Evolutionary conservation across 2,888 invertebrate genomes (phyloP), one percentile per base, ranked within the genome.

Genomic region (Stenurella melanura): DNA sequence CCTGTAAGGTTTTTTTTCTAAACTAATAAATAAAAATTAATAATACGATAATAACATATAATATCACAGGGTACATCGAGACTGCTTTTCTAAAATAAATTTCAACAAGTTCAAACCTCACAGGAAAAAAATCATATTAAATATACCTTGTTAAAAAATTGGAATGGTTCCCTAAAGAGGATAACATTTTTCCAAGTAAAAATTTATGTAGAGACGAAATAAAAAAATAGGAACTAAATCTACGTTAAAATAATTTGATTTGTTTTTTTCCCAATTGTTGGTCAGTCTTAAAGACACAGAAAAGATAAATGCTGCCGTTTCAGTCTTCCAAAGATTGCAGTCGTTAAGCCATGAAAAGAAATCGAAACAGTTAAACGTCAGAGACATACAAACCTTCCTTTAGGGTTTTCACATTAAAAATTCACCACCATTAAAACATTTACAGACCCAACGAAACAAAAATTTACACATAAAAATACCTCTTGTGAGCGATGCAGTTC

Each of bases 21-120:
- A 70, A 58, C 18, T 60, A 70, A 70, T 60, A 70, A n/a, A 63
- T 73, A 75, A 76, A 63, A 57, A 73, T 63, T 60, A 50, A 73
- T 69, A 70, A 76, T 30, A 69, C 26, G 70, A 72, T 54, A 67
- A 74, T 57, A 58, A 64, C 10, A 34, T 34, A 34, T 70, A 70
- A 75, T 78, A 77, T 78, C 77, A 79, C 77, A 79, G 77, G 75
- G 74, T 67, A 69, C 72, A 76, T 76, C 75, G 70, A 70, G 73
- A 74, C 54, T 21, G 42, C 15, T 15, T 74, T 74, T 73, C 42
- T 34, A 26, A 60, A 38, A 72, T 57, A 63, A 42, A 73, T 70
- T 63, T 57, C 54, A 54, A 30, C 58, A 71, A 30, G 19, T 17
- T 50, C 58, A 50, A 70, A 50, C 61, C 50, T 60, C 42, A 75